These are phyloP conservation scores for Dromococcyx pavoninus DNA, from an alignment of 2,797 vertebrate genomes.

Conservation along the genomic window DNA sequence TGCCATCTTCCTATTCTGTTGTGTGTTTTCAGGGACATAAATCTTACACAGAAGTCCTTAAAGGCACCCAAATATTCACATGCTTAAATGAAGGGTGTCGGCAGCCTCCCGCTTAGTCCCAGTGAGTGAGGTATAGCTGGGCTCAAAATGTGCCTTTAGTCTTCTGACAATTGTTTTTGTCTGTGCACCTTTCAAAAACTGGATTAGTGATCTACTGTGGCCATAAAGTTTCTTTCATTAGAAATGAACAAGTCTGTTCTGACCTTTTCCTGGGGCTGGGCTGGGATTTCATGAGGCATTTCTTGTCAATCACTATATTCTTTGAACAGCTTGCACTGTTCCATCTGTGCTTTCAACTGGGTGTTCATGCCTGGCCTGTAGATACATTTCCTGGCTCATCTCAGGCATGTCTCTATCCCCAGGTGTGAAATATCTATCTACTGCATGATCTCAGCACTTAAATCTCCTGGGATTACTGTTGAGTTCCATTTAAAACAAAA, in stretches of 20 bases:
- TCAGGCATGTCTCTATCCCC: slow-evolving; percentile 54
- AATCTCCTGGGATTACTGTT: slow-evolving; percentile 46
- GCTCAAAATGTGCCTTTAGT: not conserved
- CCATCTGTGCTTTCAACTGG: slow-evolving; percentile 6
- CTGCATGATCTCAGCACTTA: slow-evolving; percentile 42
- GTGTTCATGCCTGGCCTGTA: slow-evolving; percentile 46
- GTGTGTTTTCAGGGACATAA: not conserved
- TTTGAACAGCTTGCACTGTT: slow-evolving; percentile 23
- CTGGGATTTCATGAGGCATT: slow-evolving; percentile 12
- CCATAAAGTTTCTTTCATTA: slow-evolving; percentile 4
- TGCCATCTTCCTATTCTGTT: not conserved
- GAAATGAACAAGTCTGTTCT: not conserved
- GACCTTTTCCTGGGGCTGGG: slow-evolving; percentile 14
- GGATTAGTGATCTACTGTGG: not conserved
- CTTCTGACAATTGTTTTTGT: not conserved
- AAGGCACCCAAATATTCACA: not conserved
- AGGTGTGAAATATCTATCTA: slow-evolving; percentile 56
- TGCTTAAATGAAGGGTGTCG: not conserved
- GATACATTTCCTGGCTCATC: slow-evolving; percentile 63
- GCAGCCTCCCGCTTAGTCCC: not conserved
- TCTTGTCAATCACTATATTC: slow-evolving; percentile 30
- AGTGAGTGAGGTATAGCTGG: not conserved
- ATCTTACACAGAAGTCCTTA: not conserved
- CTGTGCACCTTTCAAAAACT: not conserved
- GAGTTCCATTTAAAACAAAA: slow-evolving; percentile 48